phyloP scores from a whole-genome alignment of 2,797 vertebrate genomes.

The Brachyalestes nurse region DNA sequence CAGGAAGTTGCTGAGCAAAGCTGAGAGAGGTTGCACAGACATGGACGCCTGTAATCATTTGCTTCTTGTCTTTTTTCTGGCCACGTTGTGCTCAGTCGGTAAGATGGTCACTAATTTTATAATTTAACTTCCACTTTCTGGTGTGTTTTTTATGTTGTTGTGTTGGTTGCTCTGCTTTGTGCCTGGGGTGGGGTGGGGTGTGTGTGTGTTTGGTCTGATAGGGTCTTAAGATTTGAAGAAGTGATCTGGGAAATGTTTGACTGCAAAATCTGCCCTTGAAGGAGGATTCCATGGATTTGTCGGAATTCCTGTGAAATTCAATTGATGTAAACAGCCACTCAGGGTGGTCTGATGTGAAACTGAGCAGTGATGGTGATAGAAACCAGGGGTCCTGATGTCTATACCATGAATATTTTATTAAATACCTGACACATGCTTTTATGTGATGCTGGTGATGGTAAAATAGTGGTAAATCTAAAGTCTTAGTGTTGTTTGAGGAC shows the following conservation, averaged over 20 bases:
- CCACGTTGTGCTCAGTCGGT: constrained; percentile 52
- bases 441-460: too few species aligned
- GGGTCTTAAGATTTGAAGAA: neutral
- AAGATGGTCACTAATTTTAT: constrained; percentile 34
- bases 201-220: neutral
- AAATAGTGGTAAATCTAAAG: too few species aligned
- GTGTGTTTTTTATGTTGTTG: neutral
- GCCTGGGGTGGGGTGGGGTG: too few species aligned
- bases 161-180: neutral
- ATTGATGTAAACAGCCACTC: too few species aligned
- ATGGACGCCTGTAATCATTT: constrained; percentile 50
- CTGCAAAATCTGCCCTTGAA: neutral
- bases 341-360: too few species aligned
- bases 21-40: constrained; percentile 41
- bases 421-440: too few species aligned
- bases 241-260: neutral
- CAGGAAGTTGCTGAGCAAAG: constrained; percentile 61
- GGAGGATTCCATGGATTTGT: too few species aligned
- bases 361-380: too few species aligned
- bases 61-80: constrained; percentile 44
- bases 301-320: too few species aligned
- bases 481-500: too few species aligned
- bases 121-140: neutral
- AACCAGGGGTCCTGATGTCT: too few species aligned
- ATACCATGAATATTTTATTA: too few species aligned